Evolutionary conservation across 2,797 vertebrate species (phyloP).

Genomic region (Moxostoma hubbsi): DNA sequence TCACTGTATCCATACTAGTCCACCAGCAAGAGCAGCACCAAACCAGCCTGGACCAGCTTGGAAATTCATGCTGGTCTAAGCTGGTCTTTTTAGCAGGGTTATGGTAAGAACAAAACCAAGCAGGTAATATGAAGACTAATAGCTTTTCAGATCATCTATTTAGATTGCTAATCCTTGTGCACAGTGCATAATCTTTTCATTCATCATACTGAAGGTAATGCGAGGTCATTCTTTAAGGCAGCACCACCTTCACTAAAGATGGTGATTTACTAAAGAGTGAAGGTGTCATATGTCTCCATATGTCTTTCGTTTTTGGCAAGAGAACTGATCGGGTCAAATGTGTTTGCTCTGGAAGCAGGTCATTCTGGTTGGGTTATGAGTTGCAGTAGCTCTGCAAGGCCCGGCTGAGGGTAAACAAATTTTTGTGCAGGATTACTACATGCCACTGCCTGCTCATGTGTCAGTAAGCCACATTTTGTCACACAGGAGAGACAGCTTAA

Average conservation of each 20-base stretch:
- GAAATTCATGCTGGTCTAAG: too few species aligned
- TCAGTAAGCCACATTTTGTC: slow-evolving; percentile 74
- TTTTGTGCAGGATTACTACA: slow-evolving; percentile 63
- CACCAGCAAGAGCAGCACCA: too few species aligned
- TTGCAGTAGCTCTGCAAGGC: slow-evolving; percentile 15
- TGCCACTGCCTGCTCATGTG: slow-evolving; percentile 59
- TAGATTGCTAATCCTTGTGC: too few species aligned
- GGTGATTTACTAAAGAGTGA: background rate
- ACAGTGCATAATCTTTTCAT: too few species aligned
- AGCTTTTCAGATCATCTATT: too few species aligned
- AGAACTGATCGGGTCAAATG: background rate
- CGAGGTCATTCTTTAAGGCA: background rate
- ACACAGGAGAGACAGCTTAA: slow-evolving; percentile 66
- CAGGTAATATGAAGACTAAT: too few species aligned
- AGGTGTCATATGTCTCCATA: background rate
- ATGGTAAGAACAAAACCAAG: too few species aligned
- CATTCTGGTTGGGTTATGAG: slow-evolving; percentile 9
- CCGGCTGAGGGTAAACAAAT: slow-evolving; percentile 49
- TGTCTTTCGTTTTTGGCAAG: background rate
- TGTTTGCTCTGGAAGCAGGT: slow-evolving; percentile 6
- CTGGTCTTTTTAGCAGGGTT: too few species aligned
- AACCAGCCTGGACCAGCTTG: too few species aligned
- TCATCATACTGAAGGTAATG: background rate
- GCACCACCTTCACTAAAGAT: background rate
- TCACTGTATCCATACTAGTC: too few species aligned